Conservation (phyloP, 2,113 vertebrate genomes). For the Pandion haliaetus region DNA sequence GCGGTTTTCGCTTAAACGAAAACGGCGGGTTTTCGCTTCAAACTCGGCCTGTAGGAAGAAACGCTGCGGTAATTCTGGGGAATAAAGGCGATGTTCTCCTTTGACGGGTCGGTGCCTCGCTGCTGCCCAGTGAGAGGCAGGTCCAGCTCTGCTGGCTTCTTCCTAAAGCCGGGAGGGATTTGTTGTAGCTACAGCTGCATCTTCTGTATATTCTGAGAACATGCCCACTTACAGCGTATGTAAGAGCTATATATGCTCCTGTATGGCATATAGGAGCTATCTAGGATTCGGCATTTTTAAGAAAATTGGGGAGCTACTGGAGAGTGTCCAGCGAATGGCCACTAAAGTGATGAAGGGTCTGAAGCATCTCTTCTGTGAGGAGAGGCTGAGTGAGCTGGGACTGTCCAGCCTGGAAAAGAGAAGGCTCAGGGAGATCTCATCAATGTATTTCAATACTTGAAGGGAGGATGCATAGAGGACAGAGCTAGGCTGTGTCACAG, state of each 20-base stretch:
- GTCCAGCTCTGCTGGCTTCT: neutral
- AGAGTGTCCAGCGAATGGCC: neutral
- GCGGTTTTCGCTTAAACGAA: too few relatives aligned
- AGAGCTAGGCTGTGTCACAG: neutral
- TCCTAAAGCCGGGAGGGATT: neutral
- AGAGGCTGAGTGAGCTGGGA: neutral
- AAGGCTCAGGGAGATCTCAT: neutral
- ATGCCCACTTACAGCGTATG: rapidly evolving
- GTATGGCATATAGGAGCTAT: neutral
- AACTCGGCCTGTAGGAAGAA: rapidly evolving
- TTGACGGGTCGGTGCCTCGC: neutral
- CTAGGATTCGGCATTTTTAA: neutral
- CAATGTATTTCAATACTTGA: neutral
- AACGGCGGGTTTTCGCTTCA: rapidly evolving
- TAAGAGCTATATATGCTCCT: neutral
- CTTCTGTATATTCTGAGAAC: neutral
- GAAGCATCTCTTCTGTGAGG: neutral
- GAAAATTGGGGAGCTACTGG: neutral
- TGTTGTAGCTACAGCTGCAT: too few relatives aligned
- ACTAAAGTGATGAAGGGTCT: neutral
- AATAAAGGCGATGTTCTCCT: too few relatives aligned
- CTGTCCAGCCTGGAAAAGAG: neutral
- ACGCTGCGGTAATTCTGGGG: rapidly evolving
- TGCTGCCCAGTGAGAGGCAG: neutral
- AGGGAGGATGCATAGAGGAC: neutral